Conservation (phyloP, 2,797 vertebrate genomes). For the Pseudocheirus occidentalis region DNA sequence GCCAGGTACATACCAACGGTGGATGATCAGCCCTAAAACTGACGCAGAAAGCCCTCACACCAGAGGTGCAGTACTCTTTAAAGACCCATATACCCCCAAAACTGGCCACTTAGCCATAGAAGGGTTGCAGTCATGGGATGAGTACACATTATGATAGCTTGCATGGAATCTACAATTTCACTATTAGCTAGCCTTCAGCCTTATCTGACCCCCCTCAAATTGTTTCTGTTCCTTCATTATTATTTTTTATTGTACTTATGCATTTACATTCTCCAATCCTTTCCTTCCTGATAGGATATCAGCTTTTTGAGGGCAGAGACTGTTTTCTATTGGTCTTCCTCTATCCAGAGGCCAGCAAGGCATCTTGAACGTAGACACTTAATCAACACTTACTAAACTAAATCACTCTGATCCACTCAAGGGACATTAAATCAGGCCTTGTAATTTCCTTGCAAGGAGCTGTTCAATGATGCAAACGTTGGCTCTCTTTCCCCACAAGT, state of each 20-base stretch:
- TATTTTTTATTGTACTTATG: not conserved
- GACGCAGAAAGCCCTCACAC: not conserved
- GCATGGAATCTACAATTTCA: not conserved
- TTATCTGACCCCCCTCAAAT: not conserved
- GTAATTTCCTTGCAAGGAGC: not conserved
- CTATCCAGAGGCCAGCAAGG: not conserved
- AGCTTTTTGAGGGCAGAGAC: not conserved
- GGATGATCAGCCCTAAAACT: not conserved
- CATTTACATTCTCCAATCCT: not conserved
- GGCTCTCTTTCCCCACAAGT: slow-evolving; percentile 12
- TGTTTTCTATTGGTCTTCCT: not conserved
- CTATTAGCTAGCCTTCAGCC: not conserved
- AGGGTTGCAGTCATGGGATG: not conserved
- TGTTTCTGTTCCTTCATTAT: not conserved
- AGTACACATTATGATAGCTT: not conserved
- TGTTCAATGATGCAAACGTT: not conserved
- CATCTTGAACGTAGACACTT: not conserved
- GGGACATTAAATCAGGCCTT: not conserved
- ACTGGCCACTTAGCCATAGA: not conserved
- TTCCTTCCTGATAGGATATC: not conserved
- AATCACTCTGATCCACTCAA: not conserved
- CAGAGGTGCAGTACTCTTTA: not conserved
- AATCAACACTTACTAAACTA: slow-evolving; percentile 1
- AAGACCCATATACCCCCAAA: not conserved
- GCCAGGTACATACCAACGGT: not conserved